Percentiles rank a stretch among this genome's conserved stretches.
Conservation (phyloP, 1,140 invertebrate species). For the Diploscapter pachys region DNA sequence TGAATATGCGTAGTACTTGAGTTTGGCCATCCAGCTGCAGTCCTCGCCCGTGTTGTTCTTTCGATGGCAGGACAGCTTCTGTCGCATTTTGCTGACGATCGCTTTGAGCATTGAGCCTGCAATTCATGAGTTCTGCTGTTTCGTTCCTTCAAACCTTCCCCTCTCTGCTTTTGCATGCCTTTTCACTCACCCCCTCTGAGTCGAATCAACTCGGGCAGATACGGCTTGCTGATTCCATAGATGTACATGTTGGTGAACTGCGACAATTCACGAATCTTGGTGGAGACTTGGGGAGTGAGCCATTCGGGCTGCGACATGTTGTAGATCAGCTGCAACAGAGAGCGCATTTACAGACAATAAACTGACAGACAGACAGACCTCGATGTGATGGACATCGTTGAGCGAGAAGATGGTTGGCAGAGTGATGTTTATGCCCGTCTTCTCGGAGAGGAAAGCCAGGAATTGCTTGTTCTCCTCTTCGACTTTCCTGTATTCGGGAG, state of each 20-base stretch:
- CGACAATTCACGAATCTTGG: constrained; percentile 33
- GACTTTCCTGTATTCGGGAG: constrained; percentile 28
- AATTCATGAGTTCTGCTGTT: constrained; percentile 9
- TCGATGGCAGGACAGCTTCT: constrained; percentile 32
- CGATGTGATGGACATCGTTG: constrained; percentile 46
- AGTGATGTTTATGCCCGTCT: constrained; percentile 36
- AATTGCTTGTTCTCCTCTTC: constrained; percentile 40
- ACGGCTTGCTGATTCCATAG: constrained; percentile 48
- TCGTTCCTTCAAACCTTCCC: too few relatives aligned
- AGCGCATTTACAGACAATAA: background rate
- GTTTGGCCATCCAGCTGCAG: constrained; percentile 44
- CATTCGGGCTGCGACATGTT: constrained; percentile 48
- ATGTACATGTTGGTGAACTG: constrained; percentile 37
- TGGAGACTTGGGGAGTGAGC: constrained; percentile 38
- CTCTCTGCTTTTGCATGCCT: background rate
- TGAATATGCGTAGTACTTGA: constrained; percentile 54
- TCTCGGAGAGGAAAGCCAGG: constrained; percentile 41
- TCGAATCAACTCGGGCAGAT: constrained; percentile 49
- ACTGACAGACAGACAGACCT: constrained; percentile 22
- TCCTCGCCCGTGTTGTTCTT: constrained; percentile 17
- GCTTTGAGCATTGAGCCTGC: constrained; percentile 40
- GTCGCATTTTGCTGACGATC: constrained; percentile 42
- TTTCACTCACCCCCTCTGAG: constrained; percentile 41
- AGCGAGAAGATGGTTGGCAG: constrained; percentile 37
- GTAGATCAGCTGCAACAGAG: constrained; percentile 40